These are phyloP conservation scores for Herminia tarsipennalis DNA, from an alignment of 2,888 invertebrate genomes.

Conservation along the genomic window DNA sequence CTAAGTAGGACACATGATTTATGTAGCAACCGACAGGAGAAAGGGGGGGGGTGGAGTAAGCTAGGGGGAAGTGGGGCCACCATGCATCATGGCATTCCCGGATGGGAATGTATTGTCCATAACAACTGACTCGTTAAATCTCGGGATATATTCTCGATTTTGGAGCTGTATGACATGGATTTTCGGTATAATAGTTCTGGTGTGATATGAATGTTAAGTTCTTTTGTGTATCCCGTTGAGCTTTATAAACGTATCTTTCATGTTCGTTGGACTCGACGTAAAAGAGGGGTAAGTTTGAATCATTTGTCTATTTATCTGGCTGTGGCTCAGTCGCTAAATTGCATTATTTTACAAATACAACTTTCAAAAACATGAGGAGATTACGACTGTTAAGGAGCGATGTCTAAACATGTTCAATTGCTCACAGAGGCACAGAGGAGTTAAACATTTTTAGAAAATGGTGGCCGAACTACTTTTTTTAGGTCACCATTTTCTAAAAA, in stretches of 20 bases:
- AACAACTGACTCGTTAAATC: slow-evolving; percentile 42
- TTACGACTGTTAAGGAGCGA: too few relatives aligned
- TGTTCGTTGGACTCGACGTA: too few relatives aligned
- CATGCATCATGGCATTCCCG: slow-evolving; percentile 37
- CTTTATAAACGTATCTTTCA: not conserved
- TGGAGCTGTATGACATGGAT: slow-evolving; percentile 5
- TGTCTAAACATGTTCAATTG: too few relatives aligned
- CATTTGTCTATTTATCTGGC: too few relatives aligned
- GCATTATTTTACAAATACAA: too few relatives aligned
- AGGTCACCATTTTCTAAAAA: too few relatives aligned
- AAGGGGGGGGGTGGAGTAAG: slow-evolving; percentile 11
- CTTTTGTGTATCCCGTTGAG: not conserved
- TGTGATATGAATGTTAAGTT: slow-evolving; percentile 2
- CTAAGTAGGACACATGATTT: slow-evolving; percentile 43
- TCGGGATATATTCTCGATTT: slow-evolving; percentile 19
- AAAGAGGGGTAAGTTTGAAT: too few relatives aligned
- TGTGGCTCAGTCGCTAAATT: too few relatives aligned
- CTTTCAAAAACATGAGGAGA: too few relatives aligned
- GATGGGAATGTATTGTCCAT: slow-evolving; percentile 39
- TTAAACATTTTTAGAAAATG: too few relatives aligned
- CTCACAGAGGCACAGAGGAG: too few relatives aligned
- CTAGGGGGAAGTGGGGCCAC: slow-evolving; percentile 17
- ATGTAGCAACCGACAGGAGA: slow-evolving; percentile 24
- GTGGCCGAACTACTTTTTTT: too few relatives aligned
- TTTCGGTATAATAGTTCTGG: slow-evolving; percentile 20